These are phyloP conservation scores for Eugnorisma glareosa DNA, from an alignment of 2,888 invertebrate genomes.

Conservation along the genomic window DNA sequence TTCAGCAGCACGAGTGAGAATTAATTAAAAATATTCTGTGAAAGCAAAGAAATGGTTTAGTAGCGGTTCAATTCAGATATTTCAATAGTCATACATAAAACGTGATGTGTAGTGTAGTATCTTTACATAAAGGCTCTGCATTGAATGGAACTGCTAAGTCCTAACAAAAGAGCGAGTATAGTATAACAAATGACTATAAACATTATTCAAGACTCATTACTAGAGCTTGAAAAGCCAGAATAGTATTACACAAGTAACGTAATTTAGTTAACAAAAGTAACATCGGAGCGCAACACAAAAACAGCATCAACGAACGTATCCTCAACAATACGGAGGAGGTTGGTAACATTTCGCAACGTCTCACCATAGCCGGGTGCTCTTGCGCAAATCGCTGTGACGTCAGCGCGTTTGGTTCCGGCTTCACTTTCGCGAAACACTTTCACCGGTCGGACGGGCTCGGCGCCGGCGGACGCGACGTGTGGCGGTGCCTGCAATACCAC, in stretches of 20 bases:
- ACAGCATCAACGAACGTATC: conserved; percentile 73
- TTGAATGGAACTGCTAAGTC: conserved; percentile 46
- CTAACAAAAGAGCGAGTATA: conserved; percentile 44
- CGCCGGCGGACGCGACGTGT: conserved; percentile 74
- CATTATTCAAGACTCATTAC: conserved; percentile 63
- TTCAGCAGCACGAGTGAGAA: conserved; percentile 31
- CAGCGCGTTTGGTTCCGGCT: conserved; percentile 86
- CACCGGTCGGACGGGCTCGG: conserved; percentile 80
- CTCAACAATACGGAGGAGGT: conserved; percentile 76
- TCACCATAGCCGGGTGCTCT: conserved; percentile 79
- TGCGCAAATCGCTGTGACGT: conserved; percentile 89
- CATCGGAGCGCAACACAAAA: conserved; percentile 66
- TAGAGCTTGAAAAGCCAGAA: conserved; percentile 56
- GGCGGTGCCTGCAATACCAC: conserved; percentile 54
- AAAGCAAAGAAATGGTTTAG: conserved; percentile 41
- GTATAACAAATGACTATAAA: conserved; percentile 54
- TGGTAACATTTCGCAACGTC: conserved; percentile 86
- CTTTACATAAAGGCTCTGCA: conserved; percentile 42
- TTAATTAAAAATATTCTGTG: conserved; percentile 43
- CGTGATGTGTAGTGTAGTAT: conserved; percentile 16
- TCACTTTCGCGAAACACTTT: conserved; percentile 90
- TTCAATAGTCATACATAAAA: conserved; percentile 26
- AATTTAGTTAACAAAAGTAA: conserved; percentile 68
- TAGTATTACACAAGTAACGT: conserved; percentile 67
- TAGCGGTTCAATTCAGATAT: conserved; percentile 27